Conservation (phyloP, 1,140 invertebrate genomes). For the Rhyacophila brunnea region DNA sequence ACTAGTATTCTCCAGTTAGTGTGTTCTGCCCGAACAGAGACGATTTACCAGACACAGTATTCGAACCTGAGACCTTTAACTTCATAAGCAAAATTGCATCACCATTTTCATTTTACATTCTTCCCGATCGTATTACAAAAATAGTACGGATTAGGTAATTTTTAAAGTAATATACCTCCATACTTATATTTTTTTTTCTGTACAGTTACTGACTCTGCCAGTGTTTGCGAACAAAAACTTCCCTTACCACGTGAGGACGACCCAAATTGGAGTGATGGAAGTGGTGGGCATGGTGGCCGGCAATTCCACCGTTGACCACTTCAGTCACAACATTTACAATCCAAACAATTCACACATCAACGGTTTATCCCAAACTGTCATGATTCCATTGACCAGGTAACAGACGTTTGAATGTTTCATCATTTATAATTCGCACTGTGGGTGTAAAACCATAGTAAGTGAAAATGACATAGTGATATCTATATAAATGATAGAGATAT, state of each 20-base stretch:
- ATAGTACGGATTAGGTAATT: too few species aligned
- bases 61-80: too few species aligned
- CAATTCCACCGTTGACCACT: constrained; percentile 58
- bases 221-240: constrained; percentile 82
- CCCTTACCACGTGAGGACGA: constrained; percentile 82
- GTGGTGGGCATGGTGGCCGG: constrained; percentile 49
- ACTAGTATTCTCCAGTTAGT: too few species aligned
- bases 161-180: too few species aligned
- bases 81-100: too few species aligned
- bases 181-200: too few species aligned
- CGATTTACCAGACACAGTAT: too few species aligned
- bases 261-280: constrained; percentile 72
- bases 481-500: background rate
- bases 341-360: constrained; percentile 40
- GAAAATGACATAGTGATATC: background rate
- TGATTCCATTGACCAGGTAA: constrained; percentile 58
- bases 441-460: too few species aligned
- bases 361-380: constrained; percentile 49
- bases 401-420: constrained; percentile 35
- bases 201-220: constrained; percentile 74
- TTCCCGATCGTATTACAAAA: too few species aligned
- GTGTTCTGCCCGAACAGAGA: too few species aligned
- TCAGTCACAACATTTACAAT: constrained; percentile 63
- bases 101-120: too few species aligned
- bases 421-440: constrained; percentile 1